Conservation (phyloP, 1,140 invertebrate species). For the Notospermus geniculatus region DNA sequence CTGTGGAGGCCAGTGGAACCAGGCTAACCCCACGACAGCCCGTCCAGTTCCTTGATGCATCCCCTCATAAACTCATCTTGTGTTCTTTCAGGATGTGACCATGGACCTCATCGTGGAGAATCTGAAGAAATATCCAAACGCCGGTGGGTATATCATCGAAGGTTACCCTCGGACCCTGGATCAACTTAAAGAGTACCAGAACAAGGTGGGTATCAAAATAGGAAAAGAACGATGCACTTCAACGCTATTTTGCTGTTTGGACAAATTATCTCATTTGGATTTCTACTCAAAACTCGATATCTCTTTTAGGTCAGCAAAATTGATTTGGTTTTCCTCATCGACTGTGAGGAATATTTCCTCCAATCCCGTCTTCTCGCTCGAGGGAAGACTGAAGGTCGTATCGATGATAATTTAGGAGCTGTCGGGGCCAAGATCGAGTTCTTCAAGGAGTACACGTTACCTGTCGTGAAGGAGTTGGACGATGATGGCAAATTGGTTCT, state of each 20-base stretch:
- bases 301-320: slow-evolving; percentile 40
- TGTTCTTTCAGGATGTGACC: slow-evolving; percentile 73
- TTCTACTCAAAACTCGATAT: too few species aligned
- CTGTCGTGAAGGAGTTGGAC: slow-evolving; percentile 80
- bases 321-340: slow-evolving; percentile 44
- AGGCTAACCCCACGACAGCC: too few species aligned
- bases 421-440: slow-evolving; percentile 77
- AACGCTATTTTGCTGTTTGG: too few species aligned
- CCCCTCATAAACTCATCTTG: too few species aligned
- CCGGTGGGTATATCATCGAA: slow-evolving; percentile 92
- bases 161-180: slow-evolving; percentile 70
- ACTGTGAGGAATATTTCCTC: slow-evolving; percentile 45
- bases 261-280: too few species aligned
- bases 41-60: too few species aligned
- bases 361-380: slow-evolving; percentile 33
- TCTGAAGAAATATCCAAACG: slow-evolving; percentile 63
- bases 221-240: too few species aligned
- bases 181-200: slow-evolving; percentile 41
- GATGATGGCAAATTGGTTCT: slow-evolving; percentile 59
- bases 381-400: slow-evolving; percentile 58
- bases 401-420: slow-evolving; percentile 81
- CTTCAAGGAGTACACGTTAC: slow-evolving; percentile 80
- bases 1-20: too few species aligned
- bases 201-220: too few species aligned
- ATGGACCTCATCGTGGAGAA: slow-evolving; percentile 82